Base-by-base conservation (phyloP, 2,113 vertebrate species). In the Grammomys surdaster region DNA sequence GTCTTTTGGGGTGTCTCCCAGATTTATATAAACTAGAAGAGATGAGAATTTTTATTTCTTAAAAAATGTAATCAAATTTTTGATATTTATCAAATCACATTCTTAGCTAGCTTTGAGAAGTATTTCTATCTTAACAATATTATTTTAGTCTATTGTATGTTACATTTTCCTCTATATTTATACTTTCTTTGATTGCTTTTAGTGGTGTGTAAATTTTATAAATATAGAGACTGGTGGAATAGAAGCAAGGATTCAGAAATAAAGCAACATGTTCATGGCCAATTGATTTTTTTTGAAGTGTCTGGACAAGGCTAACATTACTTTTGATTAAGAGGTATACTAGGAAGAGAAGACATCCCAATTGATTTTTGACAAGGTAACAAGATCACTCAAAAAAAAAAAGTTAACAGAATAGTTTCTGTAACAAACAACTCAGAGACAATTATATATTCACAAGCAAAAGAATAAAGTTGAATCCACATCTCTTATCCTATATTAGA, bases 291-390 rank as follows among this genome's bases (percentile, higher is more conserved):
- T 54, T 60, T 36, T 54, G 12, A 60, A 43, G 60, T 82, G n/a
- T 84, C n/a, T 46, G 81, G 7, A 31, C 7, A 43, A 60, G 4
- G 58, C 58, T 43, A 63, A 46, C 24, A 43, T 85, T 65, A 46
- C 58, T 84, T 22, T 60, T 84, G 10, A 43, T 60, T 58, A 65
- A 65, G 8, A 65, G 7, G 14, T 65, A 1, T 43, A 4, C 43
- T 85, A 28, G 17, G 58, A 85, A 65, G 16, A 65, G 58, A 7
- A 40, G 58, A 65, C 5, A 63, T 8, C 26, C 17, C 54, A 89
- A 80, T 28, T 93, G 26, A 88, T 67, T 91, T 93, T 80, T 93
- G 36, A 93, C 22, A 93, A 84, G 48, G 3, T 76, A 60, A 48
- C 28, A 56, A 91, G 48, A 73, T 43, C 28, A 73, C 89, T 12